Conservation (phyloP, 2,113 vertebrate species). For the Dromaius novaehollandiae region DNA sequence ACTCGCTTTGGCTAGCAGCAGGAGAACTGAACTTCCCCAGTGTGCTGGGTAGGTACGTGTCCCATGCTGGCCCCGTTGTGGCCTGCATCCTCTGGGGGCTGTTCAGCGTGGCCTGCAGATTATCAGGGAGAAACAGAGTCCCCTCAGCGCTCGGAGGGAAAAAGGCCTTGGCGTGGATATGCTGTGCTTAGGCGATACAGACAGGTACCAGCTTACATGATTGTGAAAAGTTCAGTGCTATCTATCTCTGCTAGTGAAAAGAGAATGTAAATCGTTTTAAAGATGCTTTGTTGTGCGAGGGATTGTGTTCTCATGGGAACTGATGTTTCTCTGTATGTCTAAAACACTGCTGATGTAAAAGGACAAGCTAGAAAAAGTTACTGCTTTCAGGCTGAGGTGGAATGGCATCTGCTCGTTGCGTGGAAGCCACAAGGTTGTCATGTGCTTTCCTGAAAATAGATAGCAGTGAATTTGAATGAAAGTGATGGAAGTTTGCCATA, state of each 20-base stretch:
- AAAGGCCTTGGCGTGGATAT: neutral
- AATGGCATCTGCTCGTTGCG: rapidly evolving
- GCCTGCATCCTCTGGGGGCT: neutral
- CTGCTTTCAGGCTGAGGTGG: neutral
- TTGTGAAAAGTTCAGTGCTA: neutral
- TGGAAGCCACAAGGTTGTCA: neutral
- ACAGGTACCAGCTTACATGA: neutral
- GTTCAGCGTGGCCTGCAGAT: neutral
- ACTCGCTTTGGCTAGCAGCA: neutral
- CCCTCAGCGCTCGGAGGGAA: neutral
- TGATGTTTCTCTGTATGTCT: neutral
- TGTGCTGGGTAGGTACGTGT: rapidly evolving
- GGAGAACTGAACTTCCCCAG: neutral
- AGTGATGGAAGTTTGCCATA: neutral
- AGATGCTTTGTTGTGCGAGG: neutral
- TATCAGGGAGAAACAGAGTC: neutral
- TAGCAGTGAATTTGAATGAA: neutral
- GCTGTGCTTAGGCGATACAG: neutral
- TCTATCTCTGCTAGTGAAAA: neutral
- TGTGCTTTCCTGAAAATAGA: slow-evolving; percentile 38
- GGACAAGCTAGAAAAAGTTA: neutral
- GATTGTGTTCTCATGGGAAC: neutral
- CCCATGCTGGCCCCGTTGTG: neutral
- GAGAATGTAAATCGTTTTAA: neutral
- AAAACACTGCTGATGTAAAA: neutral